Percentiles rank a stretch among this genome's conserved stretches.
phyloP scores from a whole-genome alignment of 2,797 vertebrate species.

The Ctenosaura bakeri region DNA sequence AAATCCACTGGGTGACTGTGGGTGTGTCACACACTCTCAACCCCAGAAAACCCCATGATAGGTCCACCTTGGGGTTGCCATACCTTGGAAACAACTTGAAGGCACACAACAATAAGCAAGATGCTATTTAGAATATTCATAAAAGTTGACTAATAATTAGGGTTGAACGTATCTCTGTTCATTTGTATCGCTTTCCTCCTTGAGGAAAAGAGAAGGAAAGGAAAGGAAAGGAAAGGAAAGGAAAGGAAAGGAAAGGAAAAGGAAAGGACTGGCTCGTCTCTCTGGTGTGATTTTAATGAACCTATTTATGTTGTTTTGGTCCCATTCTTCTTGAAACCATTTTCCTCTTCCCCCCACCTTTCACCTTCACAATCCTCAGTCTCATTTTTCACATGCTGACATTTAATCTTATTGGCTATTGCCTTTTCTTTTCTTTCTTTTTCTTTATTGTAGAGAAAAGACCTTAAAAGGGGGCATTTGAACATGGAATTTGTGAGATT shows the following conservation, averaged over 20 bases:
- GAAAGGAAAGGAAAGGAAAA: too few relatives aligned
- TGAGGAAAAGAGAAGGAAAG: background rate
- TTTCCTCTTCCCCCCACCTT: background rate
- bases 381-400: constrained; percentile 21
- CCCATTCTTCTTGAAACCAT: background rate
- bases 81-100: too few relatives aligned
- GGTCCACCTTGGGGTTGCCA: too few relatives aligned
- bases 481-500: background rate
- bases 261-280: background rate
- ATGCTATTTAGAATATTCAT: background rate
- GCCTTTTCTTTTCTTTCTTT: background rate
- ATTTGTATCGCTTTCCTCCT: background rate
- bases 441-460: background rate
- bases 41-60: too few relatives aligned
- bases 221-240: too few relatives aligned
- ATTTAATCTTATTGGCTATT: constrained; percentile 24
- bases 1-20: too few relatives aligned
- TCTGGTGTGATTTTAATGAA: background rate
- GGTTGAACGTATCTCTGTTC: background rate
- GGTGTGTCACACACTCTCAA: too few relatives aligned
- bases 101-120: too few relatives aligned
- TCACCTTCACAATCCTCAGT: background rate
- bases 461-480: background rate
- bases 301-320: background rate
- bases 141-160: background rate